Conservation (phyloP, 2,888 invertebrate genomes). For the Agrotis clavis region DNA sequence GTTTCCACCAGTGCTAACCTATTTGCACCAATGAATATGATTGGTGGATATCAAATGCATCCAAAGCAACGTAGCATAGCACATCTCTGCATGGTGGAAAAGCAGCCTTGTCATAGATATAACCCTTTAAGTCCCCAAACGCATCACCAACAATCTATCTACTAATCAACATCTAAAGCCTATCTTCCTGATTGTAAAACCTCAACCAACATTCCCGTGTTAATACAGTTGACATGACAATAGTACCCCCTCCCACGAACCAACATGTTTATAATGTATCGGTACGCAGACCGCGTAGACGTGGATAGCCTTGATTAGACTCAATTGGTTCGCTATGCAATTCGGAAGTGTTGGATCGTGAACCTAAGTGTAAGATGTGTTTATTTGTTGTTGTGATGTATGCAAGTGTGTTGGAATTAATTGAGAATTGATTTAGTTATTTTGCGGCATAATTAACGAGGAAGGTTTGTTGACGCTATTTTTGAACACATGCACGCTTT, state of each 20-base stretch:
- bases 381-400: slow-evolving; percentile 54
- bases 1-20: too few species aligned
- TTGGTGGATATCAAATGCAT: too few species aligned
- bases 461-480: too few species aligned
- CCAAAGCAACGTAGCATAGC: too few species aligned
- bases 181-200: slow-evolving; percentile 35
- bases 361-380: slow-evolving; percentile 68
- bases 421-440: too few species aligned
- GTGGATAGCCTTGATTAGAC: slow-evolving; percentile 70
- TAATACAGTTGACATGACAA: slow-evolving; percentile 42
- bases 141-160: not conserved
- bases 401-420: not conserved
- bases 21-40: too few species aligned
- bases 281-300: slow-evolving; percentile 35
- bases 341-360: slow-evolving; percentile 77
- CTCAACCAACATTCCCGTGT: slow-evolving; percentile 29
- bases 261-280: slow-evolving; percentile 42
- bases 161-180: slow-evolving; percentile 10
- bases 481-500: too few species aligned
- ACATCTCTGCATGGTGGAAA: too few species aligned
- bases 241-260: slow-evolving; percentile 24
- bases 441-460: too few species aligned
- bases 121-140: not conserved
- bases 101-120: not conserved
- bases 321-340: slow-evolving; percentile 78